Evolutionary conservation across 30 jellyfish, hydroid and myxozoan species (phyloP), one percentile per base, ranked within the genome.

Genomic region (Hydractinia symbiolongicarpus): DNA sequence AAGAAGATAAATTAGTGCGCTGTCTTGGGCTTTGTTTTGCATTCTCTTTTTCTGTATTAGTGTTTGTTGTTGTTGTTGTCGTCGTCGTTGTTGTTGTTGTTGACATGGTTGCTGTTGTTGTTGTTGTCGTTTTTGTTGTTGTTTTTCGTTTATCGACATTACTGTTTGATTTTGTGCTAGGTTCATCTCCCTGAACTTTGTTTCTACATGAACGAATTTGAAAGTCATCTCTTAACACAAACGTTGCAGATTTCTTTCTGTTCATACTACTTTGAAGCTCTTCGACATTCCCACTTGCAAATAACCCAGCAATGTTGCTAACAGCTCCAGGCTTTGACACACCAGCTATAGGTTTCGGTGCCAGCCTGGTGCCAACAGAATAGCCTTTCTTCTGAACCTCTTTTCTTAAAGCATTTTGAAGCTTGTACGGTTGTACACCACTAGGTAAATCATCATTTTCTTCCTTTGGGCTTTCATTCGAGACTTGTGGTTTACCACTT

Each of bases 161-260:
- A 1, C 20, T 49, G 81, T 55, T n/a, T 6, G 16, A 78, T 78
- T 55, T 78, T 61, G 10, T 56, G 61, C 5, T 78, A 50, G 14
- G 61, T 71, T 50, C 60, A 7, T 71, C 17, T 7, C 80, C 61
- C 66, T 71, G 80, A 71, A 71, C 80, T 30, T 71, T 50, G 17
- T 71, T 50, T 19, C 3, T 71, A 20, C 80, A 71, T n/a, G 74
- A 64, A 64, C 74, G 74, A 15, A 71, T 71, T 67, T 80, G 82
- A 44, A 85, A 85, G 44, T 85, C 95, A 67, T 85, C 89, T 21
- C 98, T 78, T 54, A 93, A 67, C 58, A 84, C 95, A 50, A 90
- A 81, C 4, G 96, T 93, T 4, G 96, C 96, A 14, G 97, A 90
- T 40, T 89, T 76, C 71, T 84, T 92, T 55, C 96, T 78, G 10